Evolutionary conservation across 2,888 invertebrate genomes (phyloP), one percentile per base, ranked within the genome.

Genomic region (Linnaemya tessellans): DNA sequence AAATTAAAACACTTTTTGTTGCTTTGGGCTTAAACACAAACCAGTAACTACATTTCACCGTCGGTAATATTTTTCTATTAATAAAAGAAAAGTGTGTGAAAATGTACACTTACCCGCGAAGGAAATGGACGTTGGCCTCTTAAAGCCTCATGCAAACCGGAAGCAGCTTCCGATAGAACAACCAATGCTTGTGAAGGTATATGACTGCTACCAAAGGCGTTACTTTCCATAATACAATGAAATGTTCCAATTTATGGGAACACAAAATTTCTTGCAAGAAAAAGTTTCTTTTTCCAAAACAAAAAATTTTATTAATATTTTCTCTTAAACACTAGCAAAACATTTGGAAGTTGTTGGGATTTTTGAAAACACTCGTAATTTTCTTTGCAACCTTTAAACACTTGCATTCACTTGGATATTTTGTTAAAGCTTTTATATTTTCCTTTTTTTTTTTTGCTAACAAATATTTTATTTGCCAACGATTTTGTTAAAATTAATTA

Each of bases 91-190:
- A 41, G 4, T 15, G 5, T 7, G n/a, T n/a, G n/a, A n/a, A n/a
- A n/a, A n/a, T n/a, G n/a, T 0, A 35, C 87, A 89, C 92, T 93
- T 93, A 95, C 95, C 94, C 95, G 95, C 91, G 95, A 94, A 93
- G 95, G 95, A 93, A 95, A 96, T 90, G 96, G 95, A 92, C 96
- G 94, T 93, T 96, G 96, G 93, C 96, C 95, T 93, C 96, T 94
- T 89, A 96, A 93, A 88, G 95, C 95, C 93, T 96, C 96, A 92
- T 95, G 95, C 92, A 96, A 94, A 90, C 95, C 95, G 90, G 95
- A 95, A 92, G 95, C 95, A 90, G 95, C 95, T 93, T 96, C 95
- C 88, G 96, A 96, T 92, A 96, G 95, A 88, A 96, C 96, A 91
- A 96, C 96, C 92, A 96, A 93, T 91, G 95, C 95, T 90, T 96